Percentiles rank a stretch among this genome's conserved stretches.
These are phyloP conservation scores for Mesaphorura yosii DNA, from an alignment of 1,140 invertebrate genomes.

Conservation along the genomic window DNA sequence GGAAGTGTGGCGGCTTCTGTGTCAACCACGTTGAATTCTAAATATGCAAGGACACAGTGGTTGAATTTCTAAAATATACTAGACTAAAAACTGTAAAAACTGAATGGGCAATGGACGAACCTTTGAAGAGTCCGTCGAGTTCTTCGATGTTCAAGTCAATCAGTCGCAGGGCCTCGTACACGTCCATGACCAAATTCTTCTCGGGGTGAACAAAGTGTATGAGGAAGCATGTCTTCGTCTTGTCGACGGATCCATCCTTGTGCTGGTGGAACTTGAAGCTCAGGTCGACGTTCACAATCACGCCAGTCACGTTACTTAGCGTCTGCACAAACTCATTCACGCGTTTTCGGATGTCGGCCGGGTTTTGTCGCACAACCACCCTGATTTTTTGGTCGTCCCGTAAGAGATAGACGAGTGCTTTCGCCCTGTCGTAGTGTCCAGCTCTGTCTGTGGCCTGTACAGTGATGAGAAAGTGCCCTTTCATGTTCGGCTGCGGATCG, in stretches of 20 bases:
- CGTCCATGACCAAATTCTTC: slow-evolving; percentile 53
- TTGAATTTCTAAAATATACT: too few species aligned
- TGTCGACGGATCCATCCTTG: slow-evolving; percentile 79
- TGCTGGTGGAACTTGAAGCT: slow-evolving; percentile 78
- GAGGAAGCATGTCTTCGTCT: slow-evolving; percentile 86
- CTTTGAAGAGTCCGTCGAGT: slow-evolving; percentile 76
- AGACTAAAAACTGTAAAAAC: too few species aligned
- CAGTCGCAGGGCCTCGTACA: slow-evolving; percentile 63
- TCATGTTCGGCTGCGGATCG: slow-evolving; percentile 90
- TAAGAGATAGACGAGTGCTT: slow-evolving; percentile 79
- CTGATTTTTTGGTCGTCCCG: slow-evolving; percentile 84
- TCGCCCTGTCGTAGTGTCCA: slow-evolving; percentile 61
- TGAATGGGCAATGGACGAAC: too few species aligned
- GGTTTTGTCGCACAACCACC: slow-evolving; percentile 79
- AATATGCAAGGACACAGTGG: too few species aligned
- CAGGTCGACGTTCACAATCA: slow-evolving; percentile 86
- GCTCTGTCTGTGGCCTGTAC: slow-evolving; percentile 69
- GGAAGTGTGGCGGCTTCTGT: slow-evolving; percentile 56
- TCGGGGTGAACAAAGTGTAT: slow-evolving; percentile 78
- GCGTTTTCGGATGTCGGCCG: slow-evolving; percentile 65
- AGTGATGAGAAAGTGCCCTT: slow-evolving; percentile 89
- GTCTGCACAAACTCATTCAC: slow-evolving; percentile 67
- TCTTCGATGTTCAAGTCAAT: slow-evolving; percentile 85
- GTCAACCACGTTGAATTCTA: slow-evolving; percentile 80
- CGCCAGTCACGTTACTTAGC: slow-evolving; percentile 69